A percentile compares a stretch with the other conserved stretches of the same genome.
These are phyloP conservation scores for Tricholaema leucomelas DNA, from an alignment of 2,113 vertebrate genomes.

Conservation along the genomic window DNA sequence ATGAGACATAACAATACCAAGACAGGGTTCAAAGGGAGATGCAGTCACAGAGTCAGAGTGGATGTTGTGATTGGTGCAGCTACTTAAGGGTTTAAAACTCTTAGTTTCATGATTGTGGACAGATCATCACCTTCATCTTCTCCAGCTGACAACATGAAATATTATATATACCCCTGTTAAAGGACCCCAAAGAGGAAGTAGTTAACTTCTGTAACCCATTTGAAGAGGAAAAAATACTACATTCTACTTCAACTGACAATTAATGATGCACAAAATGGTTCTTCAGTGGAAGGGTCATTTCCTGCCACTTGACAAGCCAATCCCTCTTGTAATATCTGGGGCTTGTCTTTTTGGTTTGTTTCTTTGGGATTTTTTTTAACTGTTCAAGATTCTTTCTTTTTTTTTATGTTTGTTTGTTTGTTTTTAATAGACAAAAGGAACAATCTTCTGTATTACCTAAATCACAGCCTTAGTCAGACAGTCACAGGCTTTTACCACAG, in stretches of 20 bases:
- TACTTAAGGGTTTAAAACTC: not conserved
- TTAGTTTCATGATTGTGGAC: not conserved
- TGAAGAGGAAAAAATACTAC: not conserved
- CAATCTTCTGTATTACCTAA: not conserved
- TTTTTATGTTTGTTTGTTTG: no score
- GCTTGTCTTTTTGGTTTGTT: no score
- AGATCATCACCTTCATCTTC: not conserved
- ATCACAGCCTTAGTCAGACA: not conserved
- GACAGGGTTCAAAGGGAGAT: not conserved
- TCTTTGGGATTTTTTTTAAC: not conserved
- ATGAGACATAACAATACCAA: not conserved
- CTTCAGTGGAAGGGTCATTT: not conserved
- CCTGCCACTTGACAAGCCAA: not conserved
- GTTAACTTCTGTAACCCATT: not conserved
- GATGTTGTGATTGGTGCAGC: not conserved
- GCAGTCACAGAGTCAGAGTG: no score
- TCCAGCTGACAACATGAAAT: not conserved
- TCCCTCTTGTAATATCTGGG: not conserved
- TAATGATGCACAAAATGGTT: not conserved
- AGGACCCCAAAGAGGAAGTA: not conserved
- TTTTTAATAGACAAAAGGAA: not conserved
- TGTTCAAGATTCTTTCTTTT: no score
- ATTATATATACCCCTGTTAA: not conserved
- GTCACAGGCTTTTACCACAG: no score
- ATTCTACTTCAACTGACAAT: not conserved